phyloP scores from a whole-genome alignment of 1,140 invertebrate genomes.

The Doryteuthis pealeii region DNA sequence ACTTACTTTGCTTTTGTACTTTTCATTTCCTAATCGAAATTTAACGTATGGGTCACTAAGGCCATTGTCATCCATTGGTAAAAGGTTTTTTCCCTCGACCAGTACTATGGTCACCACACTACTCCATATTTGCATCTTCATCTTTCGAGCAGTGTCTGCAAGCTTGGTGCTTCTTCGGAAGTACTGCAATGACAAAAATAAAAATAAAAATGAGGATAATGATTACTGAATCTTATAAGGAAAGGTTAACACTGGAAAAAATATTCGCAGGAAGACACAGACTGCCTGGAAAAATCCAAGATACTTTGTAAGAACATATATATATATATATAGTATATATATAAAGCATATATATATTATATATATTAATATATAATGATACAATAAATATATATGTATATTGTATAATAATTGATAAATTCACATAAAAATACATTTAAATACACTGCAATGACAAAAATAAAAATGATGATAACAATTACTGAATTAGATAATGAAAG shows the following conservation, averaged over 20 bases:
- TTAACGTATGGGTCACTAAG: constrained; percentile 95
- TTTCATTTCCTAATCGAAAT: constrained; percentile 96
- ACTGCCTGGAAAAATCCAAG: too few relatives aligned
- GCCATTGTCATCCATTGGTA: constrained; percentile 85
- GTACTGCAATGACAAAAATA: constrained; percentile 63
- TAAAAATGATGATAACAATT: too few relatives aligned
- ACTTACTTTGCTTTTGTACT: constrained; percentile 93
- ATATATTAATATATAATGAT: background rate
- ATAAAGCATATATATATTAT: constrained; percentile 4
- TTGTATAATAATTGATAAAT: too few relatives aligned
- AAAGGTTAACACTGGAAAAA: background rate
- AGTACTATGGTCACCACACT: constrained; percentile 90
- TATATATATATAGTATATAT: too few relatives aligned
- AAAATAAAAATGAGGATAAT: background rate
- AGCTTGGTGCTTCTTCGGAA: constrained; percentile 73
- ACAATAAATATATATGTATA: background rate
- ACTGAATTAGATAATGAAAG: too few relatives aligned
- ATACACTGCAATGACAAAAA: too few relatives aligned
- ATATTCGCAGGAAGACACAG: too few relatives aligned
- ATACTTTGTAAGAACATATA: background rate
- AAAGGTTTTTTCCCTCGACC: constrained; percentile 88
- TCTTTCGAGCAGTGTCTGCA: constrained; percentile 64
- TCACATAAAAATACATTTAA: background rate
- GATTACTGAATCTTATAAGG: background rate
- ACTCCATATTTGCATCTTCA: constrained; percentile 54